Base-by-base conservation (phyloP, 2,113 vertebrate species). In the Perognathus longimembris region DNA sequence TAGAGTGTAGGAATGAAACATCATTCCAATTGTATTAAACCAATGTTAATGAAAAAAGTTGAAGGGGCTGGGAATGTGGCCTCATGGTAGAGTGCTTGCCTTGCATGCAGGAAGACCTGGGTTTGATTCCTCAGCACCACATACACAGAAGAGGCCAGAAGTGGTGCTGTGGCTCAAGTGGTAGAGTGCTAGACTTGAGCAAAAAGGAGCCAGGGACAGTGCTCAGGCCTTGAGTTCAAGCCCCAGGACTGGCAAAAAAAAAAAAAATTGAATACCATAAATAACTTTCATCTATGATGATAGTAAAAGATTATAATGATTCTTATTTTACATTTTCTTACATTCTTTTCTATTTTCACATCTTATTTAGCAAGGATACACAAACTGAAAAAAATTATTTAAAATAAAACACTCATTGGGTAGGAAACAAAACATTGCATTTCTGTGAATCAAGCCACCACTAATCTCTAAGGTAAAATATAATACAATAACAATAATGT, bases 21-120 rank as follows among this genome's bases (percentile, higher is more conserved):
- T 28, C 22, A 80, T 70, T 26, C 30, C 40, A 64, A 76, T 57
- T 79, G 38, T 38, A 38, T 38, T 67, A 66, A 80, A 83, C 17
- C 63, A 28, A 92, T n/a, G n/a, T n/a, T 80, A 67, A 89, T 50
- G 22, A 89, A 89, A 77, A 71, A 36, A 59, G 17, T n/a, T n/a
- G n/a, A n/a, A n/a, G n/a, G n/a, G n/a, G n/a, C n/a, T n/a, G n/a
- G n/a, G n/a, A n/a, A n/a, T n/a, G n/a, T n/a, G n/a, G n/a, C n/a
- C n/a, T n/a, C n/a, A n/a, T n/a, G n/a, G n/a, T n/a, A n/a, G n/a
- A n/a, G n/a, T n/a, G n/a, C n/a, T n/a, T n/a, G n/a, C n/a, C n/a
- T n/a, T n/a, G n/a, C n/a, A n/a, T n/a, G n/a, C n/a, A n/a, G n/a
- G n/a, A n/a, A n/a, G n/a, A n/a, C n/a, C n/a, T n/a, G n/a, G n/a